A percentile compares a stretch with the other conserved stretches of the same genome.
phyloP scores from a whole-genome alignment of 92 coral and sea anemone genomes.

The Meandrina meandrites region DNA sequence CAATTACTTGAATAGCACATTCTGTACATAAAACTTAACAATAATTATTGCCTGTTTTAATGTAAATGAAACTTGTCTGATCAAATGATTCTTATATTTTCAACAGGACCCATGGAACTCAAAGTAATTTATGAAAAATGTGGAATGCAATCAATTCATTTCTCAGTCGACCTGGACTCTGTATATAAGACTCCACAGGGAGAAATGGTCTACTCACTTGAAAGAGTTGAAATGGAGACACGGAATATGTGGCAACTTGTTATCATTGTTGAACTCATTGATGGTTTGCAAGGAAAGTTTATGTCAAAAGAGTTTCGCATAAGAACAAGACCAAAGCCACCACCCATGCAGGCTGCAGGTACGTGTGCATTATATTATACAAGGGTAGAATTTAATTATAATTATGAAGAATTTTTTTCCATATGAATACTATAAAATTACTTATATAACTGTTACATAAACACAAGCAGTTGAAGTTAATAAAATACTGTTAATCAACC shows the following conservation, averaged over 20 bases:
- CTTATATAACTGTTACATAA: not conserved
- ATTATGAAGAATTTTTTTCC: not conserved
- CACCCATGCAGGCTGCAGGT: conserved; percentile 1
- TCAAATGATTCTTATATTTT: not conserved
- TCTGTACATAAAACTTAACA: too few relatives aligned
- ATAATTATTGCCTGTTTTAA: too few relatives aligned
- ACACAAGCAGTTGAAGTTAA: not conserved
- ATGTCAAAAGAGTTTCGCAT: conserved; percentile 77
- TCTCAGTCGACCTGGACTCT: conserved; percentile 85
- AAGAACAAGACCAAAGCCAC: conserved; percentile 79
- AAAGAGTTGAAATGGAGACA: conserved; percentile 77
- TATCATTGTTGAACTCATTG: conserved; percentile 67
- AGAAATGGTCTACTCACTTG: conserved; percentile 75
- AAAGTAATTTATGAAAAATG: conserved; percentile 41
- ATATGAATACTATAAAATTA: not conserved
- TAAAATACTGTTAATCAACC: not conserved
- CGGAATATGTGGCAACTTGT: conserved; percentile 83
- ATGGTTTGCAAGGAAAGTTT: conserved; percentile 47
- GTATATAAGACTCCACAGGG: conserved; percentile 83
- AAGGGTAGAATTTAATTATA: too few relatives aligned
- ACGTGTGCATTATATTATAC: not conserved
- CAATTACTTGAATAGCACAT: too few relatives aligned
- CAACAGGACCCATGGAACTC: conserved; percentile 73
- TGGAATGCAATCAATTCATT: conserved; percentile 44
- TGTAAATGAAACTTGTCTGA: not conserved